These are phyloP conservation scores for Saccostrea glomerata DNA, from an alignment of 1,140 invertebrate species.

Conservation along the genomic window DNA sequence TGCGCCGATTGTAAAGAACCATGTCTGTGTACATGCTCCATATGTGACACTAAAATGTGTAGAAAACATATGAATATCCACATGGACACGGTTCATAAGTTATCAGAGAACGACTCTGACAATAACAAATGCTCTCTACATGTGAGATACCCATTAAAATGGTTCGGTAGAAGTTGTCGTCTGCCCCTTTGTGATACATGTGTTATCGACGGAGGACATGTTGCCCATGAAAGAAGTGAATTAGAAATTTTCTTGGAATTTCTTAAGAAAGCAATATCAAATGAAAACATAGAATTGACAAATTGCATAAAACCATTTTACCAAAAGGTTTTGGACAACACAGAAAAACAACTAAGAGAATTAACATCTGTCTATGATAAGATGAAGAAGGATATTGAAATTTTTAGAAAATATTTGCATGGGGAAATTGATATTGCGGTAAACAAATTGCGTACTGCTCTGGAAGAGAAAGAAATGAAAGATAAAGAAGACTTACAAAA, in stretches of 20 bases:
- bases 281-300: not conserved
- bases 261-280: not conserved
- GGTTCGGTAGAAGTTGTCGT: not conserved
- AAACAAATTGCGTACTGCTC: not conserved
- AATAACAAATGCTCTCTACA: not conserved
- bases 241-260: not conserved
- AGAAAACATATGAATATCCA: not conserved
- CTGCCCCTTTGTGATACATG: not conserved
- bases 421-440: not conserved
- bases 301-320: not conserved
- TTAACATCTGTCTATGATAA: not conserved
- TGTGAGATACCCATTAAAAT: not conserved
- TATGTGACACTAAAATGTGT: not conserved
- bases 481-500: not conserved
- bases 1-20: not conserved
- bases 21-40: not conserved
- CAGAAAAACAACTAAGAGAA: not conserved
- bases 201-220: not conserved
- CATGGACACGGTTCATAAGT: not conserved
- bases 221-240: not conserved
- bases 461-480: not conserved
- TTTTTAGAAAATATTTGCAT: not conserved
- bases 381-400: not conserved
- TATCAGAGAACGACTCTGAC: not conserved
- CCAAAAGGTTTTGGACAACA: not conserved